Evolutionary conservation across 2,113 vertebrate species (phyloP), one percentile per base, ranked within the genome.

Genomic region (Cottus gobio): DNA sequence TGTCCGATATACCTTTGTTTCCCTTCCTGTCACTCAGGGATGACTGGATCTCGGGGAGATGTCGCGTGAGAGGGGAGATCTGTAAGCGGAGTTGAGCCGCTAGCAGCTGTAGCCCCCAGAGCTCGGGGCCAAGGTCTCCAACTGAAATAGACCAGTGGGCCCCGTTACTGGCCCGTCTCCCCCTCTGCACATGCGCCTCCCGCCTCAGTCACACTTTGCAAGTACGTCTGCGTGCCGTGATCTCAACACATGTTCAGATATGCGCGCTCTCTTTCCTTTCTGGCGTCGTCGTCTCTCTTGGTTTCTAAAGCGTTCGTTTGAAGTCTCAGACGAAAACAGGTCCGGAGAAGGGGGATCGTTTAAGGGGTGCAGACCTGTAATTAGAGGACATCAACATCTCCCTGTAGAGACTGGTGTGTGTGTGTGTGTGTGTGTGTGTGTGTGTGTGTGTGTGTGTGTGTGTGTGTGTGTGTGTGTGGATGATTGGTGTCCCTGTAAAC

Each of bases 401-500:
- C 86, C 71, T 75, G 12, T 66, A 61, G 56, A 84, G 72, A 76
- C 62, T 48, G 24, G 44, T 62, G 65, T 84, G 60, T 69, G 46
- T 74, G 77, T 86, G 72, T 77, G 75, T 73, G 66, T 78, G 54
- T 57, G 42, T 71, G 69, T 71, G 54, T 68, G 69, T 71, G 36
- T 72, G 70, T 72, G 50, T 50, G 73, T 68, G 73, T 63, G 39
- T 66, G 37, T 50, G 73, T 68, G 73, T 63, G 39, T 66, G 37
- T 50, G 73, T 68, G 74, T 63, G 39, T 66, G 37, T 77, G 76
- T 50, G 73, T 68, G 74, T 63, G 39, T 62, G 34, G 52, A 78
- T 90, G 87, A 90, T 88, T 87, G 87, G 82, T 91, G 87, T 92
- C 89, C 80, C 88, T 85, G 82, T 90, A 89, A 89, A 94, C 83